These are phyloP conservation scores for Gonioctena quinquepunctata DNA, from an alignment of 1,140 invertebrate species.

Conservation along the genomic window DNA sequence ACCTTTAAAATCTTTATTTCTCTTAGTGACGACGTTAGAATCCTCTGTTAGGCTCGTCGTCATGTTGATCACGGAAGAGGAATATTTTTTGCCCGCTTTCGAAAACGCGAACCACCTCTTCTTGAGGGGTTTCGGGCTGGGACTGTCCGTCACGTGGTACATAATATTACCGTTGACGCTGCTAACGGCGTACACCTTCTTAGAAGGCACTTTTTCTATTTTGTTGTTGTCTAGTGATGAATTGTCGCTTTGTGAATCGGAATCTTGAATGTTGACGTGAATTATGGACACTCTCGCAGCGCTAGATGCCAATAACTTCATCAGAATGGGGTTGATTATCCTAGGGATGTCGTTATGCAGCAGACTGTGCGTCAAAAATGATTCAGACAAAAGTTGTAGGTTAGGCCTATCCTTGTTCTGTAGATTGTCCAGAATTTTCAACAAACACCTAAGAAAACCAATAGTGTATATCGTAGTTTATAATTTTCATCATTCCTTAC, in stretches of 20 bases:
- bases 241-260: conserved; percentile 58
- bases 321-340: conserved; percentile 78
- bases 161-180: conserved; percentile 85
- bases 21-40: conserved; percentile 47
- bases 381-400: conserved; percentile 71
- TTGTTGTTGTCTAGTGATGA: conserved; percentile 53
- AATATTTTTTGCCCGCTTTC: conserved; percentile 46
- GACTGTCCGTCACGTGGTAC: conserved; percentile 70
- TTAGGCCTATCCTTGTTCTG: conserved; percentile 69
- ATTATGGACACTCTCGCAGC: conserved; percentile 85
- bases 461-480: background rate
- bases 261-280: conserved; percentile 77
- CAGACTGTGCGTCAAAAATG: conserved; percentile 74
- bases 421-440: conserved; percentile 80
- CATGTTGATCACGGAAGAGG: conserved; percentile 45
- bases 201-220: conserved; percentile 58
- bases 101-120: conserved; percentile 52
- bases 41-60: conserved; percentile 50
- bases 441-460: conserved; percentile 63
- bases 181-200: conserved; percentile 82
- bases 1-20: conserved; percentile 52
- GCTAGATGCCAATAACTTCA: conserved; percentile 78
- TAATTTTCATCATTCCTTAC: conserved; percentile 44
- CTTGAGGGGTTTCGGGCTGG: conserved; percentile 48
- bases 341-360: conserved; percentile 77